A percentile compares a stretch with the other conserved stretches of the same genome.
Evolutionary conservation across 2,797 vertebrate species (phyloP).

Genomic region (Sebastes matsubarae): DNA sequence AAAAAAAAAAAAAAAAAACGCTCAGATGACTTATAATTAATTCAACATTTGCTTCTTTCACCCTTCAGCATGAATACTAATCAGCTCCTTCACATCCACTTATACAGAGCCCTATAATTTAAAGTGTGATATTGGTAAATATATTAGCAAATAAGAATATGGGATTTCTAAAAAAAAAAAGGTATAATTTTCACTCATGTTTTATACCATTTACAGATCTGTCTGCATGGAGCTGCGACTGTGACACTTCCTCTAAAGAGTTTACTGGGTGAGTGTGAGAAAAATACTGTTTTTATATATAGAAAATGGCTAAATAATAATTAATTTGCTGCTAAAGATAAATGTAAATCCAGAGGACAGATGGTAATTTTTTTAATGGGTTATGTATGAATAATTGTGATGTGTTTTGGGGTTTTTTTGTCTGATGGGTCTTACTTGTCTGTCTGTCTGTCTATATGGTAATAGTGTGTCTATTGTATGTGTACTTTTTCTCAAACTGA

Average conservation of each 20-base stretch:
- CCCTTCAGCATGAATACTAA: conserved; percentile 20
- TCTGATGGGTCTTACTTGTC: too few species aligned
- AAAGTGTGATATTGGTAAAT: not conserved
- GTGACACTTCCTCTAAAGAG: conserved; percentile 4
- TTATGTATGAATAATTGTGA: too few species aligned
- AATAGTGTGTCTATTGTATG: too few species aligned
- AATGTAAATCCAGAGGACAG: too few species aligned
- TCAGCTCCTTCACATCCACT: not conserved
- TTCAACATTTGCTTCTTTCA: conserved; percentile 17
- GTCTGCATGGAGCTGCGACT: conserved; percentile 22
- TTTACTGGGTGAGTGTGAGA: conserved; percentile 18
- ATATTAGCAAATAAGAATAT: not conserved
- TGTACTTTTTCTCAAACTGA: too few species aligned
- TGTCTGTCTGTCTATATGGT: too few species aligned
- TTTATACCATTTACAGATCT: conserved; percentile 11
- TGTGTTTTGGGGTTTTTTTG: too few species aligned
- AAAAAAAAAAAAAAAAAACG: conserved; percentile 14
- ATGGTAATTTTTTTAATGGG: too few species aligned
- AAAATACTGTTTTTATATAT: not conserved
- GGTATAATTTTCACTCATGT: not conserved
- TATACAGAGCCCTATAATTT: not conserved
- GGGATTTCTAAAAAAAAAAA: not conserved
- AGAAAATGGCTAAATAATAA: too few species aligned
- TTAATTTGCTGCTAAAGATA: too few species aligned
- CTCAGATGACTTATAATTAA: conserved; percentile 26